phyloP scores from a whole-genome alignment of 2,888 invertebrate species.

The Aphelenchoides bicaudatus region DNA sequence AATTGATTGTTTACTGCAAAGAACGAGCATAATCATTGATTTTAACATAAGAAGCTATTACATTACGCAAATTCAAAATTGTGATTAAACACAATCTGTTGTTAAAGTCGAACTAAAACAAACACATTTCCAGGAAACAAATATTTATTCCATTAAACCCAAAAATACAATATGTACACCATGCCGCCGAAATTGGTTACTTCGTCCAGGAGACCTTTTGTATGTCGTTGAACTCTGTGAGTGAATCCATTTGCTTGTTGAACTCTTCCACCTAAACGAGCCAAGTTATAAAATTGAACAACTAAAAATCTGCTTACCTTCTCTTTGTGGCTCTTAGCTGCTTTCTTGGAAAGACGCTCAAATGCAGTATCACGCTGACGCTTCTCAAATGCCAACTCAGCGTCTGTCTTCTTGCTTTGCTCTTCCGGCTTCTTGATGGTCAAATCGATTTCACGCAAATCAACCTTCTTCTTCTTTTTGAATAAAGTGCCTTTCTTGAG shows the following conservation, averaged over 20 bases:
- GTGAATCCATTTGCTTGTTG: conserved; percentile 58
- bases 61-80: too few species aligned
- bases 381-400: conserved; percentile 55
- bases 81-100: too few species aligned
- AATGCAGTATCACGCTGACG: conserved; percentile 51
- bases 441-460: conserved; percentile 38
- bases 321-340: conserved; percentile 53
- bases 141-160: too few species aligned
- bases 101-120: too few species aligned
- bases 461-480: conserved; percentile 40
- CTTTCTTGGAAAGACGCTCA: conserved; percentile 48
- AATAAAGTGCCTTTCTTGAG: conserved; percentile 37
- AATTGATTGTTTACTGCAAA: too few species aligned
- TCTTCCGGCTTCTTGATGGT: conserved; percentile 44
- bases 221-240: conserved; percentile 61
- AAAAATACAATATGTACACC: too few species aligned
- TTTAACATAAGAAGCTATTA: too few species aligned
- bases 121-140: too few species aligned
- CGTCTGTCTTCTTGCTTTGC: conserved; percentile 46
- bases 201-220: conserved; percentile 61
- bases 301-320: too few species aligned
- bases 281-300: too few species aligned
- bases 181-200: conserved; percentile 38
- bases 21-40: too few species aligned
- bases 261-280: conserved; percentile 58